A percentile compares a stretch with the other conserved stretches of the same genome.
These are phyloP conservation scores for Eclectus roratus DNA, from an alignment of 2,113 vertebrate genomes.

Conservation along the genomic window DNA sequence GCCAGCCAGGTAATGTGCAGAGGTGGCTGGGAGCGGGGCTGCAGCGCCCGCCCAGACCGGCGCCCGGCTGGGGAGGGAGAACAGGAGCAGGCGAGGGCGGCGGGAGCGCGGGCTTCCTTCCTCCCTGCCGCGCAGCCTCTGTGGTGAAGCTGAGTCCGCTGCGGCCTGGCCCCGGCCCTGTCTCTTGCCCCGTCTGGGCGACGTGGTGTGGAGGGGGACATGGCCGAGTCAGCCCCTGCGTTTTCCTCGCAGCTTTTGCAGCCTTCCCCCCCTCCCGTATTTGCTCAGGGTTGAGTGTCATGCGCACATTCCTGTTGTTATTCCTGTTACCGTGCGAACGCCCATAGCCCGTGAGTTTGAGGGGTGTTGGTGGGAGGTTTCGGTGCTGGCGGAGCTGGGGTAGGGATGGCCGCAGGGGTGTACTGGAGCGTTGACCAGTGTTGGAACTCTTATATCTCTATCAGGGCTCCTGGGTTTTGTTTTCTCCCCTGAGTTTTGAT, in stretches of 20 bases:
- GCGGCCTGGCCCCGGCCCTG: not conserved
- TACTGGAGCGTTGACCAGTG: rapidly evolving
- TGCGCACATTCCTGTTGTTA: rapidly evolving
- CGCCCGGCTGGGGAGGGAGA: not conserved
- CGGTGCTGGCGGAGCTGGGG: not conserved
- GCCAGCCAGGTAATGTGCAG: not conserved
- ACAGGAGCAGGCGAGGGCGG: not conserved
- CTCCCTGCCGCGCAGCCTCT: no score
- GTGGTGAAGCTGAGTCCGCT: no score
- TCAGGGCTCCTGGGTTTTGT: not conserved
- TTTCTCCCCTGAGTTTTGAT: not conserved
- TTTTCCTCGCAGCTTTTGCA: not conserved
- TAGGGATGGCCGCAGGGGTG: rapidly evolving
- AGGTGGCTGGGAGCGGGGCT: not conserved
- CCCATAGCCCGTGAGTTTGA: rapidly evolving
- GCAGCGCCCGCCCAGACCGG: rapidly evolving
- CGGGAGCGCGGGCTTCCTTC: not conserved
- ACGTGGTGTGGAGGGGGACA: not conserved
- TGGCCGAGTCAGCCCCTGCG: rapidly evolving
- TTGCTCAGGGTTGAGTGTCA: rapidly evolving
- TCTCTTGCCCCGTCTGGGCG: no score
- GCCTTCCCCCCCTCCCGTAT: no score
- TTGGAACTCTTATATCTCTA: not conserved
- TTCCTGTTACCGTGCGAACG: rapidly evolving
- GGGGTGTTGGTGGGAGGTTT: not conserved